A percentile compares a stretch with the other conserved stretches of the same genome.
phyloP scores from a whole-genome alignment of 2,113 vertebrate species.

The Mugil cephalus region DNA sequence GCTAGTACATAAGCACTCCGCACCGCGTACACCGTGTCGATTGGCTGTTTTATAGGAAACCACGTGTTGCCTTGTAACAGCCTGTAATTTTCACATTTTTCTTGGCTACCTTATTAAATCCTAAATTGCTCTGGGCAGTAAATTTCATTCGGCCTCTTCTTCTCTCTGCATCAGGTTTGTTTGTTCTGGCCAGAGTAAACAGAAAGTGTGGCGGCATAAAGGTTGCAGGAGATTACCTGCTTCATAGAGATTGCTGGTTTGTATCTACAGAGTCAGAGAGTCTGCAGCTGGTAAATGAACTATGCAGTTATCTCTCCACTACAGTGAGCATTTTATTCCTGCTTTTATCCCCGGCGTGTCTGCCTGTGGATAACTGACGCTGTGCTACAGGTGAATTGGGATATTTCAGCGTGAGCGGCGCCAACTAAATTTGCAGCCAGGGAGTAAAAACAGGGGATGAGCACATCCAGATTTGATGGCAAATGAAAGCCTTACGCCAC shows the following conservation, averaged over 20 bases:
- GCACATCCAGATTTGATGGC: neutral
- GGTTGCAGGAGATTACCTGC: constrained; percentile 24
- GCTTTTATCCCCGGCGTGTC: neutral
- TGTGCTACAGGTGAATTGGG: neutral
- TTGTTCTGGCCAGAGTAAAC: constrained; percentile 21
- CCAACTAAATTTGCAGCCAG: neutral
- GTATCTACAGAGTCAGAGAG: constrained; percentile 10
- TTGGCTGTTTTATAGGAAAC: constrained; percentile 28
- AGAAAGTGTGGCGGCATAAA: constrained; percentile 9
- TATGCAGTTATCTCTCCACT: constrained; percentile 16
- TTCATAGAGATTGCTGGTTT: constrained; percentile 22
- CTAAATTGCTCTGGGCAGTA: constrained; percentile 13
- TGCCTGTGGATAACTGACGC: neutral
- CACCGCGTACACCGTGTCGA: constrained; percentile 32
- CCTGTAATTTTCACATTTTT: constrained; percentile 34
- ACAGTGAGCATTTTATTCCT: constrained; percentile 14
- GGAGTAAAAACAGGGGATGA: neutral
- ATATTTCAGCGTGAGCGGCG: neutral
- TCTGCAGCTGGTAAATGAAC: constrained; percentile 26
- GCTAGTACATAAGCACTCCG: constrained; percentile 23
- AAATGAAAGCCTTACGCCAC: constrained; percentile 4
- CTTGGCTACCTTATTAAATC: constrained; percentile 3
- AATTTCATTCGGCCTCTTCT: neutral
- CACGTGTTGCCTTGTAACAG: constrained; percentile 1
- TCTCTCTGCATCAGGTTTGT: neutral